phyloP scores from a whole-genome alignment of 2,797 vertebrate genomes.

The Sternotherus odoratus region DNA sequence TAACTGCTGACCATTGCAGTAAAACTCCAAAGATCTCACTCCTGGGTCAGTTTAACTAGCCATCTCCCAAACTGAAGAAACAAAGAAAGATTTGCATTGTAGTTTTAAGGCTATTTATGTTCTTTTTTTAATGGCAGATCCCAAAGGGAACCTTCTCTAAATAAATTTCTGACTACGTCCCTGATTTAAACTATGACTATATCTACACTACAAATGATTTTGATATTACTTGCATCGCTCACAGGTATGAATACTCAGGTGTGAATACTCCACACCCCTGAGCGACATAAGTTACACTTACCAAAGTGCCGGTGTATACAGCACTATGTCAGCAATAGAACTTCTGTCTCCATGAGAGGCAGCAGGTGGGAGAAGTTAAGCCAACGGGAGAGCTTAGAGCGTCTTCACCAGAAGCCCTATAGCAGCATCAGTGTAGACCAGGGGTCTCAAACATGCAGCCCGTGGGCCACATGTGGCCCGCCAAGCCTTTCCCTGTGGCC shows the following conservation, averaged over 20 bases:
- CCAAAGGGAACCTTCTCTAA: slow-evolving; percentile 36
- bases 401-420: not conserved
- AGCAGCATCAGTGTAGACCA: not conserved
- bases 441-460: no score
- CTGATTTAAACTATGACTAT: slow-evolving; percentile 56
- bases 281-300: not conserved
- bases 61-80: slow-evolving; percentile 2
- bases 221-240: not conserved
- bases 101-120: slow-evolving; percentile 39
- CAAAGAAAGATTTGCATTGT: slow-evolving; percentile 42
- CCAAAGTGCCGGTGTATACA: not conserved
- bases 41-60: slow-evolving; percentile 50
- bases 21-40: not conserved
- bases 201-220: not conserved
- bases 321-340: not conserved
- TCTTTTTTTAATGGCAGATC: slow-evolving; percentile 58
- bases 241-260: not conserved
- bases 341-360: not conserved
- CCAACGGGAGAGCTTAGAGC: not conserved
- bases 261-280: not conserved
- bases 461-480: no score
- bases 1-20: not conserved
- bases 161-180: slow-evolving; percentile 31
- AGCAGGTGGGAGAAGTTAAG: not conserved
- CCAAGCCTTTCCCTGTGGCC: no score